Conservation (phyloP, 2,797 vertebrate genomes). For the Pseudomugil tenellus region DNA sequence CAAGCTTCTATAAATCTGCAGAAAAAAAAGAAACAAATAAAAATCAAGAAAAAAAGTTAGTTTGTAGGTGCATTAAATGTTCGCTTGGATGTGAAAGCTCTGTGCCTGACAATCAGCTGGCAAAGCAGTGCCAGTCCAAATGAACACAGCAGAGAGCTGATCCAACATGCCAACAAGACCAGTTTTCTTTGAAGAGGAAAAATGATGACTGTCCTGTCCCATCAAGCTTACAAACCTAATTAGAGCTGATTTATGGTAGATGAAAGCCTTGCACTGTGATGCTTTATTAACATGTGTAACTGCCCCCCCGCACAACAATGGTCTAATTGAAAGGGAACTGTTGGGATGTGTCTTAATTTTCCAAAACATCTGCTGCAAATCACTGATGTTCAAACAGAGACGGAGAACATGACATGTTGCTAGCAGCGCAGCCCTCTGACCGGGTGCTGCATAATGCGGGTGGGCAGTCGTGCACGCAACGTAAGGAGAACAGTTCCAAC, state of each 20-base stretch:
- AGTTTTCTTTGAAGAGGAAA: slow-evolving; percentile 65
- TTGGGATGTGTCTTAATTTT: slow-evolving; percentile 76
- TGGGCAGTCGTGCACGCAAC: neutral
- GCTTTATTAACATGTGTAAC: slow-evolving; percentile 66
- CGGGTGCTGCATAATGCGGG: neutral
- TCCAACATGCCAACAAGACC: slow-evolving; percentile 64
- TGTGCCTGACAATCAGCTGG: neutral
- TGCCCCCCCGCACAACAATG: slow-evolving; percentile 63
- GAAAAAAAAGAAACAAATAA: neutral
- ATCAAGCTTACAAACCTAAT: slow-evolving; percentile 66
- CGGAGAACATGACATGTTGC: slow-evolving; percentile 53
- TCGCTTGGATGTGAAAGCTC: slow-evolving; percentile 33
- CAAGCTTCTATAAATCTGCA: neutral
- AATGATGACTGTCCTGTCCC: slow-evolving; percentile 51
- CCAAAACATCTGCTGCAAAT: slow-evolving; percentile 68
- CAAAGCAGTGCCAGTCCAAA: slow-evolving; percentile 20
- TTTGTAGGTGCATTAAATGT: slow-evolving; percentile 22
- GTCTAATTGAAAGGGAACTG: slow-evolving; percentile 69
- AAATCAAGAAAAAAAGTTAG: slow-evolving; percentile 5
- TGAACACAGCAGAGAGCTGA: slow-evolving; percentile 36
- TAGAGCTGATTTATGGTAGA: slow-evolving; percentile 65
- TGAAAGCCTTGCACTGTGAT: slow-evolving; percentile 72
- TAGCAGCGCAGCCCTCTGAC: slow-evolving; percentile 23
- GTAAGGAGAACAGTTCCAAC: neutral
- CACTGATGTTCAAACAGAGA: slow-evolving; percentile 52